Percentiles rank a stretch among this genome's conserved stretches.
These are phyloP conservation scores for Chymomyza costata DNA, from an alignment of 1,140 invertebrate genomes.

Conservation along the genomic window DNA sequence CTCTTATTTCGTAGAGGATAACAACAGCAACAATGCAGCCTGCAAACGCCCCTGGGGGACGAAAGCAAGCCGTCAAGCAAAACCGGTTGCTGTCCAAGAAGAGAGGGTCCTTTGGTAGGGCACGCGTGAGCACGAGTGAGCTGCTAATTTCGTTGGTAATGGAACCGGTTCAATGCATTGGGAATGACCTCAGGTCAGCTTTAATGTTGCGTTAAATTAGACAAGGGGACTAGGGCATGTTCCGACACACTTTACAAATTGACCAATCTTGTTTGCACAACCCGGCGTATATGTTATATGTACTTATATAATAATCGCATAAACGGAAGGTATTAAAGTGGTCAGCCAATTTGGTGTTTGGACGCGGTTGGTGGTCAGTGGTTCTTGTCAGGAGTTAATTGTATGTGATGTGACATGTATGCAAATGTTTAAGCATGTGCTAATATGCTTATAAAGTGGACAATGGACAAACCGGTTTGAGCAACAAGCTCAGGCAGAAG, in stretches of 20 bases:
- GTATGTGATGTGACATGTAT: conserved; percentile 25
- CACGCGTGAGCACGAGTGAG: conserved; percentile 17
- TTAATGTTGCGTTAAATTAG: conserved; percentile 54
- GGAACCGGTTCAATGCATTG: conserved; percentile 14
- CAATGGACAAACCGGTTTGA: conserved; percentile 15
- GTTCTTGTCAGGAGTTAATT: conserved; percentile 3
- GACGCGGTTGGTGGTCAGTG: conserved; percentile 35
- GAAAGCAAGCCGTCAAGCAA: too few species aligned
- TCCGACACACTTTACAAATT: conserved; percentile 41
- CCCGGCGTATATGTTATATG: too few species aligned
- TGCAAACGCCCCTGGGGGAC: too few species aligned
- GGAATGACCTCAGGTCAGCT: conserved; percentile 57
- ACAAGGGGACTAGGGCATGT: too few species aligned
- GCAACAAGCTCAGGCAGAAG: not conserved
- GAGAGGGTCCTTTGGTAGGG: not conserved
- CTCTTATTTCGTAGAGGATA: too few species aligned
- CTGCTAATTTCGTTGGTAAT: not conserved
- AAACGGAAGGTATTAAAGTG: conserved; percentile 19
- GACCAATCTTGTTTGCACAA: conserved; percentile 16
- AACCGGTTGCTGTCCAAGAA: conserved; percentile 35
- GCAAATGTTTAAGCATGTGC: conserved; percentile 14
- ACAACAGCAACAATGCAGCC: too few species aligned
- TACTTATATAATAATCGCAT: conserved; percentile 11
- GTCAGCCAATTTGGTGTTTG: conserved; percentile 19
- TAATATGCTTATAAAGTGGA: conserved; percentile 1